Evolutionary conservation across 2,888 invertebrate genomes (phyloP), one percentile per base, ranked within the genome.

Genomic region (Ectobius pallidus): DNA sequence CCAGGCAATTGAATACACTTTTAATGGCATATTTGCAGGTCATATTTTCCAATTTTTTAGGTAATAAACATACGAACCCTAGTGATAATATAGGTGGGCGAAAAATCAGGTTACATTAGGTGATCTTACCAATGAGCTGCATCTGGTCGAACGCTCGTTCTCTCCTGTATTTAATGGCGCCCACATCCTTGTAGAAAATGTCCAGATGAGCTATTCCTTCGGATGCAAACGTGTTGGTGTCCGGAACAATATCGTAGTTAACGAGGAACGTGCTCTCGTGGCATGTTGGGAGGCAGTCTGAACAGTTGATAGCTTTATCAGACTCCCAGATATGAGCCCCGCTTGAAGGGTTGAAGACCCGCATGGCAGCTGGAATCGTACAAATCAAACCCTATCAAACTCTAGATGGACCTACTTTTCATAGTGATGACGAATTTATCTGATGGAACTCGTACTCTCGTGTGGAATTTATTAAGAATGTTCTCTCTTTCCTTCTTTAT

Each of bases 221-320:
- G 30, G 71, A 69, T 1, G 73, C 68, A 34, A 73, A 46, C 0
- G 76, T 75, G 42, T 74, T 65, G 3, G 77, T 76, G 34, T 78
- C 78, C n/a, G 70, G 62, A 2, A 77, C 76, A 27, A 75, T 67
- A 22, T 77, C 77, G 9, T 75, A 74, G 62, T 77, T 77, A 6
- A 78, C 72, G n/a, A 78, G 77, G 62, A 78, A 80, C 9, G 74
- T 75, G 55, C 75, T 76, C 73, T 79, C 79, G 63, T 79, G 77
- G 69, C 80, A 80, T 6, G 79, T 77, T 1, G 79, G 79, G 30
- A 78, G 70, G 63, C 80, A 80, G n/a, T 77, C 75, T 0, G 77
- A 74, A 69, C 79, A 79, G 61, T 78, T 76, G 52, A 79, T 72
- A 1, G 76, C 72, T 0, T 75, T 75, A 30, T 68, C 69, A 11